Base-by-base conservation (phyloP, 2,888 invertebrate genomes). In the Dichetophora obliterata region DNA sequence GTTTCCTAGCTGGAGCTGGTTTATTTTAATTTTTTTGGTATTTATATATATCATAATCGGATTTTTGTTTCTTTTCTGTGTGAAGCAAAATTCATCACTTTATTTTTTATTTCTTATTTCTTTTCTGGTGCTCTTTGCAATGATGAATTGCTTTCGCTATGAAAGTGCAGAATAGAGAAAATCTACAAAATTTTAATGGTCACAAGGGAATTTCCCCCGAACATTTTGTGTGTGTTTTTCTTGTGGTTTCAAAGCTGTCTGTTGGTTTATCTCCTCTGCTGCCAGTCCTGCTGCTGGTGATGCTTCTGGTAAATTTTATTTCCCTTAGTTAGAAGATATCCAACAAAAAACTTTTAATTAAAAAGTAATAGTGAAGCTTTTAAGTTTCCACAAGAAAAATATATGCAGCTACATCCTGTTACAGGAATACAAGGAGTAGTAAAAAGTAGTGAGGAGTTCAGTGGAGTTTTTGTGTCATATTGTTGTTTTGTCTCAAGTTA, bases 181-280 rank as follows among this genome's bases (percentile, higher is more conserved):
- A 71, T 71, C 59, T 57, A 57, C 71, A 71, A 71, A 71, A 71
- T 71, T 54, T 57, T 71, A 71, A 71, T 71, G 71, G 71, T 71
- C 71, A 43, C 71, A 57, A 57, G 71, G 59, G 71, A 57, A 71
- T 71, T 71, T 71, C 57, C 37, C 71, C 50, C 27, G 57, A 57
- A 59, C 71, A 71, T 71, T 71, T 57, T 71, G 71, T 57, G 70
- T 63, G 63, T 71, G 71, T 71, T 71, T 71, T 71, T 71, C 59
- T 59, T 71, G 57, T 59, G 71, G 71, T 57, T 71, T 19, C 59
- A 57, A 59, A 71, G 59, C 71, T 71, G 71, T 34, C 57, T 54
- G 70, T 71, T 71, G 71, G 71, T 57, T 70, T 70, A 70, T 70
- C 70, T 70, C 22, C n/a, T 19, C 66, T 22, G 9, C n/a, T 37